Evolutionary conservation across 2,888 invertebrate genomes (phyloP).

Genomic region (Drosophila borealis): DNA sequence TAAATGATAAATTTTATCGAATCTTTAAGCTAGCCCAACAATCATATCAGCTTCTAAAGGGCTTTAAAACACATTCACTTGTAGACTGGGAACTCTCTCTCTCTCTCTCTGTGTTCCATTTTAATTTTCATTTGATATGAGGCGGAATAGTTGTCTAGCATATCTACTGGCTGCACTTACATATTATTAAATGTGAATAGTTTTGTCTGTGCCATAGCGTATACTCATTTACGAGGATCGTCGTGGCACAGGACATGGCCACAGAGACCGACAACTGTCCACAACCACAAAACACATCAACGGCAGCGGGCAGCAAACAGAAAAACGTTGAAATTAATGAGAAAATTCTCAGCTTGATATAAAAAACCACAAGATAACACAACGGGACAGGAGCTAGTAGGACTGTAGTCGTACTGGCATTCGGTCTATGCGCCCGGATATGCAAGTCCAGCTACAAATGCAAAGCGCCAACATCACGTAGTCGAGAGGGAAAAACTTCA

Average conservation of each 20-base stretch:
- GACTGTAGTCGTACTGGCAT: slow-evolving; percentile 27
- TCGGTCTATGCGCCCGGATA: slow-evolving; percentile 48
- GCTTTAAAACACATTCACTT: too few species aligned
- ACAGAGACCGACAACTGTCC: slow-evolving; percentile 73
- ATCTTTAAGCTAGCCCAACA: too few species aligned
- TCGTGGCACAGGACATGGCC: slow-evolving; percentile 34
- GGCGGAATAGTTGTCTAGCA: slow-evolving; percentile 15
- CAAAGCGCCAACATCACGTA: slow-evolving; percentile 63
- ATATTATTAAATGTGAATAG: slow-evolving; percentile 52
- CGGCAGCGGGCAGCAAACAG: slow-evolving; percentile 47
- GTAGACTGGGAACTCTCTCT: too few species aligned
- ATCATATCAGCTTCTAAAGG: too few species aligned
- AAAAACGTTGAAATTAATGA: slow-evolving; percentile 79
- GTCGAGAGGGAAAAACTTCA: slow-evolving; percentile 49
- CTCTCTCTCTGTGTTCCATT: neutral
- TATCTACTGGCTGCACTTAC: slow-evolving; percentile 21
- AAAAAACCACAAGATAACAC: slow-evolving; percentile 76
- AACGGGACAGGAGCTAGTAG: slow-evolving; percentile 28
- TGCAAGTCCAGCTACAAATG: slow-evolving; percentile 62
- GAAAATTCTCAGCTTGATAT: slow-evolving; percentile 76
- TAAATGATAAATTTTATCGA: neutral
- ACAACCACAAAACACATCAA: slow-evolving; percentile 76
- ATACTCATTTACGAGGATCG: slow-evolving; percentile 36
- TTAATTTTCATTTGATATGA: slow-evolving; percentile 16
- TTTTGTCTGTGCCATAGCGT: slow-evolving; percentile 24